phyloP scores from a whole-genome alignment of 2,113 vertebrate genomes.

The Brachyhypopomus gauderio region DNA sequence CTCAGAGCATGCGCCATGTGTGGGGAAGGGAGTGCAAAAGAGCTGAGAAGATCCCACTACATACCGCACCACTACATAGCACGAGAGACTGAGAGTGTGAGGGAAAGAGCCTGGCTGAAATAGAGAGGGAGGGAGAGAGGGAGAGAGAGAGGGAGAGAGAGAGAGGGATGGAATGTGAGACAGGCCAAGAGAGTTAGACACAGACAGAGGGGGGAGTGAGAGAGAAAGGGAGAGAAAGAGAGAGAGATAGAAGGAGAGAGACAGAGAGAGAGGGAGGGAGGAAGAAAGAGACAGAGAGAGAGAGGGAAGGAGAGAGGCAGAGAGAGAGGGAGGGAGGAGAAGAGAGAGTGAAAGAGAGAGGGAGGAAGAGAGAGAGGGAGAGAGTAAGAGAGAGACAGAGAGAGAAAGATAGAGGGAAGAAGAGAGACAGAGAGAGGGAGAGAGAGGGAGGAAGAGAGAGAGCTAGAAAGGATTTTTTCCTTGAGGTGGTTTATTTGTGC shows the following conservation, averaged over 20 bases:
- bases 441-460: background rate
- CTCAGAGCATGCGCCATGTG: constrained; percentile 85
- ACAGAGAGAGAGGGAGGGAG: constrained; percentile 20
- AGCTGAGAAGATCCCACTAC: constrained; percentile 8
- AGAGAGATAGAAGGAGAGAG: background rate
- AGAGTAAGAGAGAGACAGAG: background rate
- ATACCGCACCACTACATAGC: background rate
- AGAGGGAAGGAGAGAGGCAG: background rate
- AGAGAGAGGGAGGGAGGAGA: background rate
- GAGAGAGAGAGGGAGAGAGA: constrained; percentile 24
- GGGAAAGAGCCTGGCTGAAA: no score
- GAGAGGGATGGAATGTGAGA: constrained; percentile 4
- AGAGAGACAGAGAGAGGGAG: background rate
- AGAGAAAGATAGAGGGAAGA: constrained; percentile 22
- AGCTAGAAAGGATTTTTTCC: no score
- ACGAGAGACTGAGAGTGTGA: constrained; percentile 2
- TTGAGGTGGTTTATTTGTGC: no score
- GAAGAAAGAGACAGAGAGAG: background rate
- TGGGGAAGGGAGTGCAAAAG: background rate
- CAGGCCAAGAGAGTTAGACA: background rate
- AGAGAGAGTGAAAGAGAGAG: constrained; percentile 1
- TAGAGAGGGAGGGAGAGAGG: constrained; percentile 7
- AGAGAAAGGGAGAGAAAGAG: constrained; percentile 10
- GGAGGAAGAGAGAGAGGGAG: background rate
- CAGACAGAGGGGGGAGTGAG: no score